A percentile compares a stretch with the other conserved stretches of the same genome.
Conservation (phyloP, 1,140 invertebrate genomes). For the Amyelois transitella region DNA sequence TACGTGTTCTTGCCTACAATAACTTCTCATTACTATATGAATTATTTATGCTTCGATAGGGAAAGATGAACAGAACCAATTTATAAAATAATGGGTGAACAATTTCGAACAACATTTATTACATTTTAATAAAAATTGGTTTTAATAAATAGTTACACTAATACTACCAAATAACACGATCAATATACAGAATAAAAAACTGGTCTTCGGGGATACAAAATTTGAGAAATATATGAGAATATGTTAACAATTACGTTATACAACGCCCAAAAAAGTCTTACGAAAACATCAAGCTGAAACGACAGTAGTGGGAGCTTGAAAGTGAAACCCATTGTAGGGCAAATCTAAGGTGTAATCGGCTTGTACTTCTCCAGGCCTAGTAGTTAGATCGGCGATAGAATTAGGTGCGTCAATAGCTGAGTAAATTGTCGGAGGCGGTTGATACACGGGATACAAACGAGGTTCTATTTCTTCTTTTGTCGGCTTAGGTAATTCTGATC, state of each 20-base stretch:
- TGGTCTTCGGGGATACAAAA: constrained; percentile 50
- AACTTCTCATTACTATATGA: not conserved
- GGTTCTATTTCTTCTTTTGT: constrained; percentile 21
- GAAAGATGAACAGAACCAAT: too few species aligned
- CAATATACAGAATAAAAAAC: constrained; percentile 44
- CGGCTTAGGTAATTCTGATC: constrained; percentile 21
- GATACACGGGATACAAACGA: constrained; percentile 41
- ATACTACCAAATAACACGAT: constrained; percentile 1
- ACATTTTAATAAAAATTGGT: not conserved
- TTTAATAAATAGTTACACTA: not conserved
- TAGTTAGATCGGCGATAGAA: constrained; percentile 41
- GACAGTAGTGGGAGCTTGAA: constrained; percentile 68
- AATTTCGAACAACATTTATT: too few species aligned
- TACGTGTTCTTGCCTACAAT: not conserved
- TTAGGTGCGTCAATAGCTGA: constrained; percentile 37
- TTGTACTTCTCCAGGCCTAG: constrained; percentile 58
- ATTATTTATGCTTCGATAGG: not conserved
- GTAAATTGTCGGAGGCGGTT: constrained; percentile 20
- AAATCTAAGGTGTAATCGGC: constrained; percentile 67
- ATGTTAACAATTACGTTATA: constrained; percentile 41
- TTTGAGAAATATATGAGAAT: constrained; percentile 45
- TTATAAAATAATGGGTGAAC: too few species aligned
- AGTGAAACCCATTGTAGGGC: constrained; percentile 63
- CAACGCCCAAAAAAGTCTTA: constrained; percentile 39
- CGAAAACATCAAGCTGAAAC: constrained; percentile 63